phyloP scores from a whole-genome alignment of 1,140 invertebrate species.

The Drosophila burlai region DNA sequence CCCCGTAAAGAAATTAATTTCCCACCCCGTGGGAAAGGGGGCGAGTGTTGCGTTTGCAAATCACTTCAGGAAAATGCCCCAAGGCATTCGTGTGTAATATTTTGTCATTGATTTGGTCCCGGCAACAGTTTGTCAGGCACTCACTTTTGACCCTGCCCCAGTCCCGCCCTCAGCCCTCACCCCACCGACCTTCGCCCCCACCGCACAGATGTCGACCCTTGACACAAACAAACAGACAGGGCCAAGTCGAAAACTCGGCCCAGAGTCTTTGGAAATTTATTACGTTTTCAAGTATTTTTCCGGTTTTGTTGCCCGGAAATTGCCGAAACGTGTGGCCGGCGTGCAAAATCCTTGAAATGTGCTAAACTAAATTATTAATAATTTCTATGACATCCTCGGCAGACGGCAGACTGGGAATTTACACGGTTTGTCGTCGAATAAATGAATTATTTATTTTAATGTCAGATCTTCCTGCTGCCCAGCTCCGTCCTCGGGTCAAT shows the following conservation, averaged over 20 bases:
- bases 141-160: constrained; percentile 41
- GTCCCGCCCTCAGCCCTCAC: background rate
- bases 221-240: constrained; percentile 42
- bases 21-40: constrained; percentile 2
- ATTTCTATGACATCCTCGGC: constrained; percentile 59
- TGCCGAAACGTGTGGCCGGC: constrained; percentile 77
- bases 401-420: constrained; percentile 44
- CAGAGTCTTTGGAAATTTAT: constrained; percentile 70
- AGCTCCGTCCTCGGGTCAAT: constrained; percentile 44
- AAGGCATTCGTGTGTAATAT: constrained; percentile 71
- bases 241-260: constrained; percentile 25
- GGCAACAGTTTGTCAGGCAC: constrained; percentile 71
- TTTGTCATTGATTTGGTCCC: constrained; percentile 71
- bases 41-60: constrained; percentile 38
- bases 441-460: constrained; percentile 81
- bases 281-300: constrained; percentile 80
- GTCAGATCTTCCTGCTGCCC: constrained; percentile 50
- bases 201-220: constrained; percentile 53
- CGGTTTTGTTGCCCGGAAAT: constrained; percentile 78
- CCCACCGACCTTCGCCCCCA: constrained; percentile 4
- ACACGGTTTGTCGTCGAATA: constrained; percentile 58
- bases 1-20: constrained; percentile 62
- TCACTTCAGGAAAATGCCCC: constrained; percentile 38
- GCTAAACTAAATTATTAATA: constrained; percentile 81
- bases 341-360: constrained; percentile 73